Conservation (phyloP, 2,888 invertebrate species). For the Oegoconia quadripuncta region DNA sequence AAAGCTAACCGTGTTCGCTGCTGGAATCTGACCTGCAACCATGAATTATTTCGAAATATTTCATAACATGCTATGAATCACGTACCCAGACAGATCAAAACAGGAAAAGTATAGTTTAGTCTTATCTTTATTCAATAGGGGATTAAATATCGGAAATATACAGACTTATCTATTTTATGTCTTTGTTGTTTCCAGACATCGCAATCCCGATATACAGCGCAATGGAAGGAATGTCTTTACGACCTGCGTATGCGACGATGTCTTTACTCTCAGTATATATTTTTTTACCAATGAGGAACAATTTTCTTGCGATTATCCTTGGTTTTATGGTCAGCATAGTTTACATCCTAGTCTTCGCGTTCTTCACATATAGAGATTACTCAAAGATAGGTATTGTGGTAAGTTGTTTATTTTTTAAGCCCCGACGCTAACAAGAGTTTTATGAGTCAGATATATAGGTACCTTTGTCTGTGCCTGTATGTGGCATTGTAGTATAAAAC, state of each 20-base stretch:
- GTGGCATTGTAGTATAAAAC: too few relatives aligned
- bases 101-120: too few relatives aligned
- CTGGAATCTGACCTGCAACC: too few relatives aligned
- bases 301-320: slow-evolving; percentile 83
- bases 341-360: slow-evolving; percentile 76
- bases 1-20: too few relatives aligned
- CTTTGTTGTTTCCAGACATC: slow-evolving; percentile 75
- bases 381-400: slow-evolving; percentile 54
- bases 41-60: too few relatives aligned
- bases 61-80: too few relatives aligned
- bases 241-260: slow-evolving; percentile 86
- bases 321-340: slow-evolving; percentile 83
- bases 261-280: slow-evolving; percentile 89
- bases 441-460: too few relatives aligned
- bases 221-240: slow-evolving; percentile 68
- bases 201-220: slow-evolving; percentile 83
- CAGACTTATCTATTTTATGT: neutral
- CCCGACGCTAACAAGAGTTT: too few relatives aligned
- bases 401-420: too few relatives aligned
- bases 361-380: slow-evolving; percentile 54
- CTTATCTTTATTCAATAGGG: too few relatives aligned
- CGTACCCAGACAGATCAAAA: too few relatives aligned
- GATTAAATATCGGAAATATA: neutral
- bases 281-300: slow-evolving; percentile 89
- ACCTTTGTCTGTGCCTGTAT: too few relatives aligned